A percentile compares a stretch with the other conserved stretches of the same genome.
Evolutionary conservation across 1,140 invertebrate genomes (phyloP).

Genomic region (Homalodisca vitripennis): DNA sequence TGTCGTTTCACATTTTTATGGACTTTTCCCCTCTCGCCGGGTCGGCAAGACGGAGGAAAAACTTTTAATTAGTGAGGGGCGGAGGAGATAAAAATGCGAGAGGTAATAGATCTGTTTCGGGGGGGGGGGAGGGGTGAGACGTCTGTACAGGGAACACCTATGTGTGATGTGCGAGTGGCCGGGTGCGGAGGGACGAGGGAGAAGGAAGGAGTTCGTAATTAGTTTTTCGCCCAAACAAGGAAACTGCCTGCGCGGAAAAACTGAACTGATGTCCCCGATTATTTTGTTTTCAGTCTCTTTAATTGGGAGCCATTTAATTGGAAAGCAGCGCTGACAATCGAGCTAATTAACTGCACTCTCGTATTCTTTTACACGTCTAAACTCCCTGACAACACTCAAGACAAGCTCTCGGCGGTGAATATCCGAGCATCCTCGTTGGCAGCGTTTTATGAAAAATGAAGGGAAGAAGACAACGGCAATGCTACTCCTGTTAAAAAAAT

Average conservation of each 20-base stretch:
- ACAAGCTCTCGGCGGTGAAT: neutral
- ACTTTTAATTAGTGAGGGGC: slow-evolving; percentile 28
- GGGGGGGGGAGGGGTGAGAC: neutral
- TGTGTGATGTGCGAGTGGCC: neutral
- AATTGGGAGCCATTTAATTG: slow-evolving; percentile 33
- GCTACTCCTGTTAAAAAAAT: too few species aligned
- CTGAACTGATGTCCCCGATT: slow-evolving; percentile 13
- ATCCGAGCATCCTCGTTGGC: too few species aligned
- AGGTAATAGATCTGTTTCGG: neutral
- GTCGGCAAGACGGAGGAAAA: neutral
- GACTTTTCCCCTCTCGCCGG: neutral
- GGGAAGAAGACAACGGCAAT: too few species aligned
- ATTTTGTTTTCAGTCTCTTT: slow-evolving; percentile 25
- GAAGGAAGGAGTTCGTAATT: slow-evolving; percentile 25
- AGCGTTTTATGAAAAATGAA: too few species aligned
- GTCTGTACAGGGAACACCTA: neutral
- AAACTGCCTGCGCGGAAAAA: slow-evolving; percentile 1
- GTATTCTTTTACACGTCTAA: slow-evolving; percentile 18
- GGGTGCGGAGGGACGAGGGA: neutral
- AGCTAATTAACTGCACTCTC: slow-evolving; percentile 23
- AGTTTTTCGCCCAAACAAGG: slow-evolving; percentile 28
- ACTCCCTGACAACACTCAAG: neutral
- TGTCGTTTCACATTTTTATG: slow-evolving; percentile 29
- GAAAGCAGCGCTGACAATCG: slow-evolving; percentile 18
- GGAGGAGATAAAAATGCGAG: slow-evolving; percentile 12